These are phyloP conservation scores for Orthonevra nobilis DNA, from an alignment of 2,888 invertebrate species.

Conservation along the genomic window DNA sequence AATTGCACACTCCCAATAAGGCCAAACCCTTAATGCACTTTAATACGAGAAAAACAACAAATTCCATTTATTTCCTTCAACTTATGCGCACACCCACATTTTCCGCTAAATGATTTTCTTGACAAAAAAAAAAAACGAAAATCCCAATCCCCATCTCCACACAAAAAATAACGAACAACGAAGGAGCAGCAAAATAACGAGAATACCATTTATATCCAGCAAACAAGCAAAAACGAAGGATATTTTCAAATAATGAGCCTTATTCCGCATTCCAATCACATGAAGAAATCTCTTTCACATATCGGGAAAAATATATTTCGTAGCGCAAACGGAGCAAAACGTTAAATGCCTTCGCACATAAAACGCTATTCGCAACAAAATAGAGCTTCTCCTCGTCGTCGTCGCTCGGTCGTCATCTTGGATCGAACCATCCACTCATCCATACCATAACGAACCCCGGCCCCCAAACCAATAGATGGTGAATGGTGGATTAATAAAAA, in stretches of 20 bases:
- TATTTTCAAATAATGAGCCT: constrained; percentile 71
- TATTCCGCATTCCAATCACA: constrained; percentile 70
- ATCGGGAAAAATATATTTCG: constrained; percentile 56
- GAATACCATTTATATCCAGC: constrained; percentile 47
- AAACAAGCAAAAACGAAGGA: constrained; percentile 49
- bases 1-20: constrained; percentile 55
- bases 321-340: constrained; percentile 65
- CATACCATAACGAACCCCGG: constrained; percentile 12
- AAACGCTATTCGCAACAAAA: constrained; percentile 66
- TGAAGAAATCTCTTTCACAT: constrained; percentile 68
- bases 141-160: no score
- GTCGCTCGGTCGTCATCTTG: background rate
- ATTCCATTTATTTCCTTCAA: constrained; percentile 62
- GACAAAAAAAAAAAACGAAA: constrained; percentile 1
- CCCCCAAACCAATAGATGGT: constrained; percentile 39
- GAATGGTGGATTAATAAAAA: constrained; percentile 60
- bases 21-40: constrained; percentile 58
- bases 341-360: constrained; percentile 69
- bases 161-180: constrained; percentile 15
- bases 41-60: constrained; percentile 55
- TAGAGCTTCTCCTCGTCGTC: constrained; percentile 51
- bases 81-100: constrained; percentile 60
- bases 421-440: no score
- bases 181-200: constrained; percentile 36
- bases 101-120: constrained; percentile 37